Evolutionary conservation across 30 jellyfish, hydroid and myxozoan species (phyloP).

Genomic region (Turritopsis dohrnii): DNA sequence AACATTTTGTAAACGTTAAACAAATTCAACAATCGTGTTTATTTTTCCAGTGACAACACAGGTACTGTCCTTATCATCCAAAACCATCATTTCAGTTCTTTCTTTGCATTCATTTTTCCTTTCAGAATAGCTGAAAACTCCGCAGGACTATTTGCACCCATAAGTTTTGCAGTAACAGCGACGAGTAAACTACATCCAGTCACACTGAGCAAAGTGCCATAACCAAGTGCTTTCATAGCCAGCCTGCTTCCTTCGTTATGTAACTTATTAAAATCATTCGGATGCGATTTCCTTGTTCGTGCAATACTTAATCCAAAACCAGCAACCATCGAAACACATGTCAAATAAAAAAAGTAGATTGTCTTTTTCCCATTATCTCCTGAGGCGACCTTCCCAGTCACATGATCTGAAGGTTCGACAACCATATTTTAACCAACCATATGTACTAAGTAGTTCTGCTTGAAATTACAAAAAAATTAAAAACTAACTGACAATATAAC

Average conservation of each 20-base stretch:
- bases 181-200: conserved; percentile 77
- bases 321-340: conserved; percentile 40
- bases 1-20: too few relatives aligned
- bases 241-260: conserved; percentile 62
- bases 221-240: conserved; percentile 89
- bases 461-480: neutral
- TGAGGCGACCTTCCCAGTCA: neutral
- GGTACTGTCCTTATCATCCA: too few relatives aligned
- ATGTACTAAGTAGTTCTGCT: too few relatives aligned
- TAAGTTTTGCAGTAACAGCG: conserved; percentile 32
- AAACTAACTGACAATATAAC: neutral
- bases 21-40: too few relatives aligned
- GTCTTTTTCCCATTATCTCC: neutral
- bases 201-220: conserved; percentile 76
- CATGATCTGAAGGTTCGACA: neutral
- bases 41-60: too few relatives aligned
- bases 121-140: neutral
- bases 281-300: conserved; percentile 55
- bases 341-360: neutral
- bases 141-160: conserved; percentile 37
- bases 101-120: neutral
- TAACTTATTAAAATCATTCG: conserved; percentile 40
- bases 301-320: conserved; percentile 83
- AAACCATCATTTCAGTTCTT: too few relatives aligned
- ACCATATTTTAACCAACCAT: too few relatives aligned